A percentile compares a stretch with the other conserved stretches of the same genome.
phyloP scores from a whole-genome alignment of 2,888 invertebrate genomes.

The Malthinus seriepunctatus region DNA sequence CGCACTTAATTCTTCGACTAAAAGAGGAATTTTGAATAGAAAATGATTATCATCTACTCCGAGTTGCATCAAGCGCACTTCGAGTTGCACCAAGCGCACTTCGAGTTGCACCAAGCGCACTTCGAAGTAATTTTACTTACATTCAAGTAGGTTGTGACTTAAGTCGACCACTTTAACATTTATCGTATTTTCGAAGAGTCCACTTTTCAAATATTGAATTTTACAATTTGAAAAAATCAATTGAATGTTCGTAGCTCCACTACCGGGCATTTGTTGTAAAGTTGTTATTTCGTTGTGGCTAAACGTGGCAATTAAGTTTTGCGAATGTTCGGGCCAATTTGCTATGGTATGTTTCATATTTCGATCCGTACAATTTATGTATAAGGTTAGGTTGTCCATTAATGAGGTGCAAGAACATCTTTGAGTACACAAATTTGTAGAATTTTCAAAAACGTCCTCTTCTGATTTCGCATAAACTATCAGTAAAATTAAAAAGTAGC shows the following conservation, averaged over 20 bases:
- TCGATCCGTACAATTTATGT: slow-evolving; percentile 43
- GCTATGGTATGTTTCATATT: slow-evolving; percentile 43
- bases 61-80: too few species aligned
- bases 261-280: slow-evolving; percentile 55
- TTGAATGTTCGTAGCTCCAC: slow-evolving; percentile 56
- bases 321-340: slow-evolving; percentile 49
- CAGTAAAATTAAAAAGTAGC: too few species aligned
- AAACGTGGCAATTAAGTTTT: slow-evolving; percentile 60
- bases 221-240: slow-evolving; percentile 60
- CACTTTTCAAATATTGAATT: slow-evolving; percentile 58
- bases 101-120: too few species aligned
- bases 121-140: slow-evolving; percentile 46
- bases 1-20: slow-evolving; percentile 64
- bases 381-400: slow-evolving; percentile 35
- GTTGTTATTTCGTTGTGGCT: slow-evolving; percentile 60
- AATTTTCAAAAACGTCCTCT: slow-evolving; percentile 33
- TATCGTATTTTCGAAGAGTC: slow-evolving; percentile 58
- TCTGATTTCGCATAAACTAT: slow-evolving; percentile 6
- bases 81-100: too few species aligned
- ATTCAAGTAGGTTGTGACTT: slow-evolving; percentile 61
- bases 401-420: slow-evolving; percentile 42
- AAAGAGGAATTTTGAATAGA: slow-evolving; percentile 15
- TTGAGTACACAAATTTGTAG: slow-evolving; percentile 32
- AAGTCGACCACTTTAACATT: slow-evolving; percentile 61
- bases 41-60: too few species aligned